Evolutionary conservation across 1,140 invertebrate genomes (phyloP).

Genomic region (Orussus abietinus): DNA sequence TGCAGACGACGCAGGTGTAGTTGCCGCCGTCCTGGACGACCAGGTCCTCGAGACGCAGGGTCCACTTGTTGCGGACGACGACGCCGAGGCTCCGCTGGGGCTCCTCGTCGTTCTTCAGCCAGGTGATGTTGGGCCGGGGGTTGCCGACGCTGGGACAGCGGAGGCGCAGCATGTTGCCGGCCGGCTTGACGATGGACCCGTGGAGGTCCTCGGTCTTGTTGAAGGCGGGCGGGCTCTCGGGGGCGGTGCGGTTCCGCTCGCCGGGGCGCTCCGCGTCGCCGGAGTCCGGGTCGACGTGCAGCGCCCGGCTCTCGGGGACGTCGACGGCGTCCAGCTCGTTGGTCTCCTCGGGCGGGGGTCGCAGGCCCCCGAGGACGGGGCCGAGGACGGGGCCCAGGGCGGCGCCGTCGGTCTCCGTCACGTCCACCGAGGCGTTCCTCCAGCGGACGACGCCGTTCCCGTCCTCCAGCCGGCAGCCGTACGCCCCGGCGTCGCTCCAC

Average conservation of each 20-base stretch:
- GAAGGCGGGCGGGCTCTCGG: constrained; percentile 46
- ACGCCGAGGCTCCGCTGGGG: constrained; percentile 59
- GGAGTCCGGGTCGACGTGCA: constrained; percentile 4
- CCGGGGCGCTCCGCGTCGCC: constrained; percentile 40
- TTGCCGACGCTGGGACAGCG: constrained; percentile 67
- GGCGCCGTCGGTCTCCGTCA: constrained; percentile 33
- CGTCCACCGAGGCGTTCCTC: constrained; percentile 37
- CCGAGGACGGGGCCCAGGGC: constrained; percentile 27
- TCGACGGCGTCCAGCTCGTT: constrained; percentile 39
- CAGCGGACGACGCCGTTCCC: constrained; percentile 25
- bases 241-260: constrained; percentile 44
- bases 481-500: constrained; percentile 33
- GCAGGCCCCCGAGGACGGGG: no score
- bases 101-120: constrained; percentile 69
- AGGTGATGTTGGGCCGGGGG: constrained; percentile 73
- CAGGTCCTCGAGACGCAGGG: constrained; percentile 68
- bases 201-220: constrained; percentile 55
- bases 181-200: constrained; percentile 58
- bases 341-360: constrained; percentile 40
- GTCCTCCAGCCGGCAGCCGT: constrained; percentile 31
- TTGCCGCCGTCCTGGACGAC: constrained; percentile 74
- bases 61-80: constrained; percentile 61
- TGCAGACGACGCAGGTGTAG: constrained; percentile 83
- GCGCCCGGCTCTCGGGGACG: neutral
- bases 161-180: constrained; percentile 63